Evolutionary conservation across 92 coral and sea anemone genomes (phyloP), one percentile per base, ranked within the genome.

Genomic region (Virgularia gustaviana): DNA sequence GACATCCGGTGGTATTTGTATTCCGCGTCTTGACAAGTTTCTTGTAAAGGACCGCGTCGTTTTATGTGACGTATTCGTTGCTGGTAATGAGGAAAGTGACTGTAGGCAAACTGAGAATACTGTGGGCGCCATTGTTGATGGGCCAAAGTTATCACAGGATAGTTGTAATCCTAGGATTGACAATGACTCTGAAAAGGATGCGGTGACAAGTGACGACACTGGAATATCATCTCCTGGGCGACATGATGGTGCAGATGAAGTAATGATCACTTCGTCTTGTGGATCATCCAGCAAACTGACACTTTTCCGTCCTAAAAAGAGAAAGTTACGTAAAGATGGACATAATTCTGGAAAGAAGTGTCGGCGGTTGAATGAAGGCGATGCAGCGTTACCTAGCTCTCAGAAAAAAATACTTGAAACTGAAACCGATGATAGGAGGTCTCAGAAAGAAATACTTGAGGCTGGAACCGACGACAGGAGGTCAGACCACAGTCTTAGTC

Each of bases 281-380:
- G 31, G 59, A 24, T 53, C 43, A 28, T 0, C 43, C 22, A n/a
- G n/a, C n/a, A n/a, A n/a, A n/a, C 51, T 31, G n/a, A 30, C 36
- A 31, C 61, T 43, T 68, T 36, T 6, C 10, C 60, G 9, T 3
- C 9, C 35, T 25, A 20, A 44, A 10, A 68, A 68, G 36, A 49
- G 75, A 31, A 68, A 68, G 45, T 54, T 42, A 0, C 34, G 45
- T 68, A 18, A 18, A 25, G 75, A 38, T 30, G 60, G 33, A 9
- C 35, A 30, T 15, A 20, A 27, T 29, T 42, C 23, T 8, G 27
- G 34, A 36, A 68, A 45, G 10, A 66, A 64, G 53, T 52, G 58
- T 33, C 58, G 58, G 30, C 58, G 58, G 58, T 16, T 52, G 29
- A 22, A 22, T 22, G 58, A 22, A n/a, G n/a, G n/a, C n/a, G n/a